Percentiles rank a stretch among this genome's conserved stretches.
These are phyloP conservation scores for Leptopilina drosophilae DNA, from an alignment of 2,888 invertebrate species.

Conservation along the genomic window DNA sequence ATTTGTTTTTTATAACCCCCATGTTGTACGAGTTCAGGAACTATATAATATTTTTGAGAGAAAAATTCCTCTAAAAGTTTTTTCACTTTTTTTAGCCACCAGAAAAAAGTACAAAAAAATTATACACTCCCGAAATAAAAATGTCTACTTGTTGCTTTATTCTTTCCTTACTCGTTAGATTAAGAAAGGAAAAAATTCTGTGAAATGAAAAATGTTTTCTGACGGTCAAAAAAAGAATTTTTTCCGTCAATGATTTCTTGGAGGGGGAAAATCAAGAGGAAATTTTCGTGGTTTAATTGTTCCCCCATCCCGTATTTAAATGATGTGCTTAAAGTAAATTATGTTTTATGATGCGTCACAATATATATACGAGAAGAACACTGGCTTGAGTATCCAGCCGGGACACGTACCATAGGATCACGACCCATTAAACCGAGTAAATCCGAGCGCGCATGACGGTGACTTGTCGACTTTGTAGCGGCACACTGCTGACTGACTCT, in stretches of 20 bases:
- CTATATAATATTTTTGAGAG: not conserved
- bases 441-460: slow-evolving; percentile 36
- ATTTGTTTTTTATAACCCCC: not conserved
- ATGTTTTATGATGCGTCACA: slow-evolving; percentile 5
- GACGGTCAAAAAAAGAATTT: not conserved
- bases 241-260: not conserved
- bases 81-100: not conserved
- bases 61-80: not conserved
- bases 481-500: slow-evolving; percentile 23
- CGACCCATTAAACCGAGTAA: slow-evolving; percentile 37
- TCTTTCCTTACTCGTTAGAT: too few relatives aligned
- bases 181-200: too few relatives aligned
- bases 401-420: slow-evolving; percentile 34
- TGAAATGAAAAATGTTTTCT: too few relatives aligned
- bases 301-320: too few relatives aligned
- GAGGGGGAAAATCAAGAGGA: too few relatives aligned
- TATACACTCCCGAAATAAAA: not conserved
- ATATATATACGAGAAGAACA: slow-evolving; percentile 24
- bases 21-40: not conserved
- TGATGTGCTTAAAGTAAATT: not conserved
- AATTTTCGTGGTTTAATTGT: too few relatives aligned
- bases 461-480: slow-evolving; percentile 32
- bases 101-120: not conserved
- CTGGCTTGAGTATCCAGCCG: slow-evolving; percentile 29
- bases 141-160: too few relatives aligned